Conservation (phyloP, 2,888 invertebrate genomes). For the Tetragonisca angustula region DNA sequence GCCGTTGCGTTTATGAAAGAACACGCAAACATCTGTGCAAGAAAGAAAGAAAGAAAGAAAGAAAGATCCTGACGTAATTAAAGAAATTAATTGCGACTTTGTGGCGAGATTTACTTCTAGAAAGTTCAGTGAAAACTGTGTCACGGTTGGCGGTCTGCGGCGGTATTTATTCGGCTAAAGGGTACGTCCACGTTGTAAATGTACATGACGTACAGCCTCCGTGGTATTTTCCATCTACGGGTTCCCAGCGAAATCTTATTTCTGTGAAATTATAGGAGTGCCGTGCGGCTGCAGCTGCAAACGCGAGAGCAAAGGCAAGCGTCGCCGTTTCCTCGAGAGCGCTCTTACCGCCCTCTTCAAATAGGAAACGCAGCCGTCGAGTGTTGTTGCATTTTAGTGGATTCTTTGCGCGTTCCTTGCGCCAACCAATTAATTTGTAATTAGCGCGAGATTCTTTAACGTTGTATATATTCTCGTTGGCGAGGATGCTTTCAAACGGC, state of each 20-base stretch:
- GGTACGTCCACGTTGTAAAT: background rate
- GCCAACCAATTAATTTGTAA: constrained; percentile 65
- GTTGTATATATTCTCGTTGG: constrained; percentile 41
- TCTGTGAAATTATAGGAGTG: constrained; percentile 36
- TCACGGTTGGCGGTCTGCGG: background rate
- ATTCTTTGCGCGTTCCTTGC: constrained; percentile 43
- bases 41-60: too few species aligned
- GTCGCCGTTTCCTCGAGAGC: constrained; percentile 36
- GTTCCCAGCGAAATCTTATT: constrained; percentile 28
- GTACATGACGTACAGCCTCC: background rate
- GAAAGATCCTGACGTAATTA: background rate
- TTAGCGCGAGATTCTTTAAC: constrained; percentile 63
- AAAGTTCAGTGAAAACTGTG: background rate
- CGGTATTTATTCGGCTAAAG: background rate
- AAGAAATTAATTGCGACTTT: background rate
- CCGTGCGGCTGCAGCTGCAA: background rate
- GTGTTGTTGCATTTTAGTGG: constrained; percentile 40
- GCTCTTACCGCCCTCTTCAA: constrained; percentile 27
- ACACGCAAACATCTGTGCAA: background rate
- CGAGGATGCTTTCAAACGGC: constrained; percentile 15
- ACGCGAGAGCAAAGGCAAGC: constrained; percentile 21
- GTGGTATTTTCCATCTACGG: background rate
- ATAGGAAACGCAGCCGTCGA: constrained; percentile 25
- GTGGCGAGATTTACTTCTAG: background rate
- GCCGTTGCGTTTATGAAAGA: background rate